Percentiles rank a stretch among this genome's conserved stretches.
Conservation (phyloP, 2,113 vertebrate species). For the Elaphurus davidianus region DNA sequence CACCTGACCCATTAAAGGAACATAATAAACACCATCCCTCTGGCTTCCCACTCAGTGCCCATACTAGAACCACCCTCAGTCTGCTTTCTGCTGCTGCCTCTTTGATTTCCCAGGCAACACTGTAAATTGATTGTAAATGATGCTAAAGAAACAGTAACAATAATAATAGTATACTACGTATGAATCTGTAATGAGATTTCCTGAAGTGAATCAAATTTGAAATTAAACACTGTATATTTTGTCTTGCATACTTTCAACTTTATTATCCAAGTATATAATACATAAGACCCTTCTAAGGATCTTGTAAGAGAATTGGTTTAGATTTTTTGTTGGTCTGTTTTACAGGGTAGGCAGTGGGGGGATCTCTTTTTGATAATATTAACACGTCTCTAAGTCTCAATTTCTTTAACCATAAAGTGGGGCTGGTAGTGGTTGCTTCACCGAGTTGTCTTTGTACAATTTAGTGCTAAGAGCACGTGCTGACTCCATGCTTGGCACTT, state of each 20-base stretch:
- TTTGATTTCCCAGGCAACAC: background rate
- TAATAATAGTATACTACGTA: background rate
- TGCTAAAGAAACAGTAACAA: background rate
- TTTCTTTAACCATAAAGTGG: background rate
- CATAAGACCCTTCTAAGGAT: background rate
- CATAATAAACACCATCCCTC: background rate
- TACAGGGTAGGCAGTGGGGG: too few relatives aligned
- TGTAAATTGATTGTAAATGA: background rate
- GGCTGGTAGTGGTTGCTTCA: background rate
- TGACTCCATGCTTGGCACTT: background rate
- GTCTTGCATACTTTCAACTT: background rate
- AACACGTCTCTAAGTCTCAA: background rate
- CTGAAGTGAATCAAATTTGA: background rate
- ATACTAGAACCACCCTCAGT: rapidly evolving
- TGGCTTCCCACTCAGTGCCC: background rate
- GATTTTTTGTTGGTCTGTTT: background rate
- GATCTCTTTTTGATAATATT: background rate
- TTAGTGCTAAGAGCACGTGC: background rate
- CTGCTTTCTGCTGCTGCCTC: background rate
- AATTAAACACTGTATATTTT: background rate
- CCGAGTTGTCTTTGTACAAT: background rate
- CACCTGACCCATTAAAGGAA: background rate
- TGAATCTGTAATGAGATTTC: background rate
- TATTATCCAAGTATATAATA: background rate
- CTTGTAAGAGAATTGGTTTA: background rate